Evolutionary conservation across 2,797 vertebrate genomes (phyloP), one percentile per base, ranked within the genome.

Genomic region (Oryzias dopingdopingensis): DNA sequence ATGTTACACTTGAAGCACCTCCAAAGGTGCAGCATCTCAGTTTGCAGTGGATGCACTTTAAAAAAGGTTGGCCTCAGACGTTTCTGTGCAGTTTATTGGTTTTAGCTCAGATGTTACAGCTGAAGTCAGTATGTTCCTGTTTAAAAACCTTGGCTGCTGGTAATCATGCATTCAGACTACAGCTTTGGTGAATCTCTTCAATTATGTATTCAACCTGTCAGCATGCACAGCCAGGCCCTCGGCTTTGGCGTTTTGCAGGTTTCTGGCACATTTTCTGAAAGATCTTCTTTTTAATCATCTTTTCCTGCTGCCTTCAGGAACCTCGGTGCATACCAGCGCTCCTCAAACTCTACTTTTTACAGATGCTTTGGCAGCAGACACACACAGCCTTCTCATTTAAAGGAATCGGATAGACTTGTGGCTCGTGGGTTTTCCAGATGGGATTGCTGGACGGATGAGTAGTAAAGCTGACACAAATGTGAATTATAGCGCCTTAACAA

Each of bases 391-490:
- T 81, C 62, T 65, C 69, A 72, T 65, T 78, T 52, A 49, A 86
- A 61, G 82, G 87, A 84, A 77, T 86, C 81, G 70, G 75, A 77
- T 76, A 81, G 85, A 75, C 83, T 67, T 62, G 32, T 41, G 45
- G 80, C 81, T 72, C 68, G 58, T 67, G 44, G 65, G 77, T 70
- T 72, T 90, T 90, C 87, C 89, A 92, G 89, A 92, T 91, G 90
- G 77, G 62, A 59, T 29, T 45, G 32, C 49, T 8, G 55, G 54
- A 50, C 26, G 49, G 56, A 60, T 70, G 60, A 78, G 51, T 48
- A 42, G 37, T 66, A 14, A 20, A 53, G 62, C 76, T 65, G 42
- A 76, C 32, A 12, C 77, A 68, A 64, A 55, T 3, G 20, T 66
- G 61, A 77, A 73, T 58, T 64, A 76, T 59, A 74, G 54, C 37